Conservation (phyloP, 2,113 vertebrate species). For the Phasianus colchicus region DNA sequence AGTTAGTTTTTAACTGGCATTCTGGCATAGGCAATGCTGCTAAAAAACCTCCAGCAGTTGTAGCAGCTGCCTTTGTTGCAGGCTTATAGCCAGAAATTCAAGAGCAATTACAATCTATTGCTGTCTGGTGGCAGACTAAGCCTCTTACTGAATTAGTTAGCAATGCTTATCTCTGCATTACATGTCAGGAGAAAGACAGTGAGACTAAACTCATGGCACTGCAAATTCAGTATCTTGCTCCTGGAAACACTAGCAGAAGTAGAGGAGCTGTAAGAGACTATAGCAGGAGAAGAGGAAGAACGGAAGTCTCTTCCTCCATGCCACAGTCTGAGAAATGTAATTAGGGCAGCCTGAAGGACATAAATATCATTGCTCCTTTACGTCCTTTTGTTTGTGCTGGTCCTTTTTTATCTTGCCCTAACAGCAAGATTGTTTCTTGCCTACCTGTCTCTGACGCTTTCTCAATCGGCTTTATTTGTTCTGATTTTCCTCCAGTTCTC, state of each 20-base stretch:
- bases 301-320: not conserved
- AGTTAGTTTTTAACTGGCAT: not conserved
- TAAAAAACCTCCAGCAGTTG: not conserved
- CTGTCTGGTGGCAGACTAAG: not conserved
- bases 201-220: not conserved
- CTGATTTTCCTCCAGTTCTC: not conserved
- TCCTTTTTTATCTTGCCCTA: not conserved
- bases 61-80: not conserved
- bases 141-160: not conserved
- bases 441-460: not conserved
- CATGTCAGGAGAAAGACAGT: not conserved
- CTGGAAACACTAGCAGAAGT: not conserved
- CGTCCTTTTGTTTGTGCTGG: not conserved
- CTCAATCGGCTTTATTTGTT: not conserved
- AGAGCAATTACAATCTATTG: not conserved
- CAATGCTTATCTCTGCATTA: not conserved
- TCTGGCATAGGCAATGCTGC: not conserved
- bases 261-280: not conserved
- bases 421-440: not conserved
- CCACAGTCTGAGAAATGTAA: not conserved
- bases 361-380: not conserved
- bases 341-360: not conserved
- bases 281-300: not conserved
- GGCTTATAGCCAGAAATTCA: not conserved
- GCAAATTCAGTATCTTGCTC: not conserved